Evolutionary conservation across 2,113 vertebrate species (phyloP), one percentile per base, ranked within the genome.

Genomic region (Ploceus nigricollis): DNA sequence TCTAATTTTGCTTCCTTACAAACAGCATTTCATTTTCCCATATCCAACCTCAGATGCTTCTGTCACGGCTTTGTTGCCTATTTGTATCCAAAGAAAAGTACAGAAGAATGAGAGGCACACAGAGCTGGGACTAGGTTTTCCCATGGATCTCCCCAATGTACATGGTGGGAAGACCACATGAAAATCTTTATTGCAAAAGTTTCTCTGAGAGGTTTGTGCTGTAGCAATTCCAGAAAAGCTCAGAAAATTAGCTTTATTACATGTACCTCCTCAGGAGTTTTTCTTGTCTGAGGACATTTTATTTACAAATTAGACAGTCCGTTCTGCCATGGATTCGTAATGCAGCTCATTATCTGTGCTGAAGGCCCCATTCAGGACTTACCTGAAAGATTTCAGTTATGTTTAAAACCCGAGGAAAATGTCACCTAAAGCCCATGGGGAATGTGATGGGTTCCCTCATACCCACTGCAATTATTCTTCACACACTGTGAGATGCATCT

Each of bases 151-250:
- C 37, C 37, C 22, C 17, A 30, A 25, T 76, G 31, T 40, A 60
- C 13, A 8, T 78, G 20, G 40, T 89, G 60, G 45, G 56, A 92
- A 92, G 79, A 90, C 79, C 79, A 89, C 61, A 86, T 75, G 80
- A 96, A 93, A 93, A 81, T 17, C 10, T 54, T 64, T 66, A 66
- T 78, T 94, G 57, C 72, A 82, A 68, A 93, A 95, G 40, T 63
- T 88, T 88, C 86, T 95, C 53, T 35, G 21, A 84, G 76, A 61
- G 30, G 2, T 72, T 91, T 0, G 0, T 79, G 31, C 79, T 91
- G 73, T 79, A 87, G 33, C 64, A 90, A 81, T 92, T 93, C 44
- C 57, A 94, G 56, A 94, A 95, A 92, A 90, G 21, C 70, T 90
- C 19, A 48, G 65, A 92, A 88, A 93, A 87, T 87, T 71, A 84